Evolutionary conservation across 1,140 invertebrate species (phyloP).

Genomic region (Meteorus sp.): DNA sequence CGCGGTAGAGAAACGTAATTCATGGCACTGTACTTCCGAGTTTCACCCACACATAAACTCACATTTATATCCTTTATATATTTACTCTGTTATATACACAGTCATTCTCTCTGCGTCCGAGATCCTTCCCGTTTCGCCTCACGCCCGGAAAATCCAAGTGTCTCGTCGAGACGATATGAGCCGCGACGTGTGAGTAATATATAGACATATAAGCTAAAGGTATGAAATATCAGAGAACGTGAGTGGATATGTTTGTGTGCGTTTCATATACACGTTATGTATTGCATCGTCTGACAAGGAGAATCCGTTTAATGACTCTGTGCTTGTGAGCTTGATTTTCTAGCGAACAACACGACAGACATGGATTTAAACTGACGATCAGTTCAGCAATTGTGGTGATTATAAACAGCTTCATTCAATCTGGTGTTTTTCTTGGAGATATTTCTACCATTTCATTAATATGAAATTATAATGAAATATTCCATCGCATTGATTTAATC

Average conservation of each 20-base stretch:
- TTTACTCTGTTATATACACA: background rate
- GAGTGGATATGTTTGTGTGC: background rate
- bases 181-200: slow-evolving; percentile 6
- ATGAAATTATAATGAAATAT: too few species aligned
- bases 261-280: slow-evolving; percentile 6
- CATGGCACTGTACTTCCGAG: slow-evolving; percentile 24
- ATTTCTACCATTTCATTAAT: too few species aligned
- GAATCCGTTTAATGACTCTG: slow-evolving; percentile 19
- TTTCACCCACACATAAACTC: background rate
- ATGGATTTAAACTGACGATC: too few species aligned
- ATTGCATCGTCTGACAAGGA: slow-evolving; percentile 1
- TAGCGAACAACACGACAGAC: too few species aligned
- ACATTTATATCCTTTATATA: background rate
- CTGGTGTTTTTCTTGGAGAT: too few species aligned
- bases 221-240: background rate
- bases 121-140: slow-evolving; percentile 19
- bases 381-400: too few species aligned
- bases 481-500: too few species aligned
- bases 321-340: slow-evolving; percentile 15
- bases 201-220: slow-evolving; percentile 14
- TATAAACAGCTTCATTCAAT: too few species aligned
- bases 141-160: slow-evolving; percentile 22
- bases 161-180: slow-evolving; percentile 23
- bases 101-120: slow-evolving; percentile 4
- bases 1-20: slow-evolving; percentile 25